phyloP scores from a whole-genome alignment of 2,113 vertebrate species.

The Eulemur rufifrons region DNA sequence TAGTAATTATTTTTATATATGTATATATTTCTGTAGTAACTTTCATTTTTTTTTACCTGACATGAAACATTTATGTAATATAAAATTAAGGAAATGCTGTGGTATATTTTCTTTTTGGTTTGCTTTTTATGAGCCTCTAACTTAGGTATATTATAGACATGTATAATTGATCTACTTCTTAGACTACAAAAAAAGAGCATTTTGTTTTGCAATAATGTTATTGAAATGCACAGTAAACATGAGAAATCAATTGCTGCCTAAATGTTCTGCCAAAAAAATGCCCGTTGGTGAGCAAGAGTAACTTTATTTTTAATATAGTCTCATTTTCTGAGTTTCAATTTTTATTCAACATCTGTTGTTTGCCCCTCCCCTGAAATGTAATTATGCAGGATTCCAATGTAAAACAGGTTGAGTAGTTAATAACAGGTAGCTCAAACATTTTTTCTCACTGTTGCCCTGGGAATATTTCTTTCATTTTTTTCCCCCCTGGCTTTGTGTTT shows the following conservation, averaged over 20 bases:
- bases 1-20: background rate
- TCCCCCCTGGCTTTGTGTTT: slow-evolving; percentile 52
- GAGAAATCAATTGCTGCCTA: slow-evolving; percentile 75
- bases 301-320: slow-evolving; percentile 34
- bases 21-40: slow-evolving; percentile 6
- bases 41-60: slow-evolving; percentile 62
- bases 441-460: slow-evolving; percentile 72
- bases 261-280: slow-evolving; percentile 71
- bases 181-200: slow-evolving; percentile 66
- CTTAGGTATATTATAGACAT: slow-evolving; percentile 74
- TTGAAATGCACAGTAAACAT: slow-evolving; percentile 79
- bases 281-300: slow-evolving; percentile 63
- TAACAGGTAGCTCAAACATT: slow-evolving; percentile 77
- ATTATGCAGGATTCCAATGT: slow-evolving; percentile 75
- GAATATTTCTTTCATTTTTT: slow-evolving; percentile 68
- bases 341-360: slow-evolving; percentile 81
- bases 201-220: slow-evolving; percentile 81
- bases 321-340: slow-evolving; percentile 77
- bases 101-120: background rate
- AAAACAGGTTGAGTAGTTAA: slow-evolving; percentile 80
- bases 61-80: slow-evolving; percentile 76
- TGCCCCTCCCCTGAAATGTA: slow-evolving; percentile 66
- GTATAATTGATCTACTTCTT: slow-evolving; percentile 78
- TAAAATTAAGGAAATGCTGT: slow-evolving; percentile 74
- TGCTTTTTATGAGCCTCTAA: slow-evolving; percentile 72